A percentile compares a stretch with the other conserved stretches of the same genome.
Evolutionary conservation across 2,888 invertebrate species (phyloP).

Genomic region (Sarcophaga variegata): DNA sequence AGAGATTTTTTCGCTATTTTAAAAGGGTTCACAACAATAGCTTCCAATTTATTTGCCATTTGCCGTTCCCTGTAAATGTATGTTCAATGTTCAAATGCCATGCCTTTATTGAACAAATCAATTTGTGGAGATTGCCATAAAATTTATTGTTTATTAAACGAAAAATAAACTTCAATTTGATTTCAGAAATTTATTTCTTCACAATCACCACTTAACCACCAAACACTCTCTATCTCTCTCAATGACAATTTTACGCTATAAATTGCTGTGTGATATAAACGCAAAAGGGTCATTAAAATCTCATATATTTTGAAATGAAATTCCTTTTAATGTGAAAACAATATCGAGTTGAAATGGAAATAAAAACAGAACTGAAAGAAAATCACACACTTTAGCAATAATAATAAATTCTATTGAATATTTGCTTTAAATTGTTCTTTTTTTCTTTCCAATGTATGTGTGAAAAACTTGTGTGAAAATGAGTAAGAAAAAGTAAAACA

Average conservation of each 20-base stretch:
- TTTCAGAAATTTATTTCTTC: conserved; percentile 9
- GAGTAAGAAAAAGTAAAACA: not conserved
- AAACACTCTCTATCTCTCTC: not conserved
- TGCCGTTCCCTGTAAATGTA: too few relatives aligned
- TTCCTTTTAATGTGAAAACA: conserved; percentile 66
- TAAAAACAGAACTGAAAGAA: not conserved
- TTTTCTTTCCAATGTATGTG: not conserved
- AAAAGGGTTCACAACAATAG: too few relatives aligned
- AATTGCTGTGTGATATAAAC: conserved; percentile 22
- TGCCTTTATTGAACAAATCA: not conserved
- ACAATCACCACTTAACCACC: not conserved
- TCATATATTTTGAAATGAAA: conserved; percentile 53
- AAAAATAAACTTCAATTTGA: not conserved
- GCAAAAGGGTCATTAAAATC: conserved; percentile 59
- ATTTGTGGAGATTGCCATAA: not conserved
- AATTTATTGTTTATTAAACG: not conserved
- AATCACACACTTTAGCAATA: conserved; percentile 48
- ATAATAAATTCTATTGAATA: conserved; percentile 58
- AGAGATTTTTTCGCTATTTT: too few relatives aligned
- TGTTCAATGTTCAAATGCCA: too few relatives aligned
- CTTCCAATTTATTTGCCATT: too few relatives aligned
- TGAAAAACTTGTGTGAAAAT: not conserved
- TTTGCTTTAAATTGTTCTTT: not conserved
- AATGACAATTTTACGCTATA: not conserved
- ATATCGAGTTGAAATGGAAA: conserved; percentile 46